phyloP scores from a whole-genome alignment of 1,140 invertebrate genomes.

The Drosophila ananassae region DNA sequence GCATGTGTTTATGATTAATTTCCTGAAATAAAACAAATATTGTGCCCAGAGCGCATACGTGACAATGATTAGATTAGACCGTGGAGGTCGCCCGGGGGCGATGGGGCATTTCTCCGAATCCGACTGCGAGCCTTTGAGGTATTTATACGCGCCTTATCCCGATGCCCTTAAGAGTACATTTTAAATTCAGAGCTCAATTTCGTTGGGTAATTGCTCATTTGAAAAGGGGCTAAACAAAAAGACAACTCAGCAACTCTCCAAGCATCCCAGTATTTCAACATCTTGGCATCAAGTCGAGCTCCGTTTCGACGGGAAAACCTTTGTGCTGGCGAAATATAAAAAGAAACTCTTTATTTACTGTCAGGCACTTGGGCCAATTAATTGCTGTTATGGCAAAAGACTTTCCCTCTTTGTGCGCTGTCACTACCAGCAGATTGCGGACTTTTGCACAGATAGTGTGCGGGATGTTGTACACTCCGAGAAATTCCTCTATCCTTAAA shows the following conservation, averaged over 20 bases:
- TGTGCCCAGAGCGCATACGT: constrained; percentile 54
- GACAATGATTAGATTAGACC: constrained; percentile 77
- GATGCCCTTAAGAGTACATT: constrained; percentile 27
- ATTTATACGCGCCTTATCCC: constrained; percentile 16
- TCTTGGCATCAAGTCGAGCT: constrained; percentile 6
- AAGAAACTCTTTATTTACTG: constrained; percentile 66
- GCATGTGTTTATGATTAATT: constrained; percentile 78
- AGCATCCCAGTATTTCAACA: neutral
- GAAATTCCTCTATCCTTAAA: neutral
- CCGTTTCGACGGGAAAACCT: constrained; percentile 26
- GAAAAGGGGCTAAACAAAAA: constrained; percentile 33
- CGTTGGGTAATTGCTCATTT: constrained; percentile 49
- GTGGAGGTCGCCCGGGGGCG: neutral
- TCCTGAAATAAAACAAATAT: constrained; percentile 70
- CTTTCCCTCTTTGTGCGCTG: constrained; percentile 52
- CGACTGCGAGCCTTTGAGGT: constrained; percentile 4
- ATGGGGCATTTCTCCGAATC: constrained; percentile 10
- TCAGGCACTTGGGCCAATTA: constrained; percentile 67
- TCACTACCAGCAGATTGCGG: constrained; percentile 59
- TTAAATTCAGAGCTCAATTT: constrained; percentile 53
- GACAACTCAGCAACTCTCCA: constrained; percentile 28
- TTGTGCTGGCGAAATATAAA: constrained; percentile 45
- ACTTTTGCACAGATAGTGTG: constrained; percentile 56
- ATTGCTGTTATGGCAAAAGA: constrained; percentile 52
- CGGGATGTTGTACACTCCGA: constrained; percentile 24